Percentiles rank a stretch among this genome's conserved stretches.
These are phyloP conservation scores for Lithobates pipiens DNA, from an alignment of 2,797 vertebrate genomes.

Conservation along the genomic window DNA sequence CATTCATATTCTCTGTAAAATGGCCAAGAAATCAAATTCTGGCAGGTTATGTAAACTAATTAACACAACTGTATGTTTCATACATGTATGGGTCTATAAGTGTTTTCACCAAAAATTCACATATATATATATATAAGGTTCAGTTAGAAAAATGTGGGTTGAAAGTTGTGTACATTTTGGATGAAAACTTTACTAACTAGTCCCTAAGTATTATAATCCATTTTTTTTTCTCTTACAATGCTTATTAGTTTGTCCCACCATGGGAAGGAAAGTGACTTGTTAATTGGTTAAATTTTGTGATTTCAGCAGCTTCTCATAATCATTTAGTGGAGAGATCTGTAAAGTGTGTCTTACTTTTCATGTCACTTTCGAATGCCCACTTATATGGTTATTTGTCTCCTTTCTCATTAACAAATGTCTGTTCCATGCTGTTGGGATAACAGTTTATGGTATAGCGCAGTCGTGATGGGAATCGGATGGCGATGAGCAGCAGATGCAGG, in stretches of 20 bases:
- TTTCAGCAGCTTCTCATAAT: background rate
- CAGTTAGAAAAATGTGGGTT: no score
- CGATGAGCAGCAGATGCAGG: conserved; percentile 50
- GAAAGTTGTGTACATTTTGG: no score
- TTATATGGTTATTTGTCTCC: background rate
- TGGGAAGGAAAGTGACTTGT: background rate
- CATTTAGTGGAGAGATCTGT: background rate
- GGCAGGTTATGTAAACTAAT: no score
- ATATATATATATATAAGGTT: no score
- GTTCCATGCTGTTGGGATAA: conserved; percentile 35
- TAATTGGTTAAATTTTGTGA: background rate
- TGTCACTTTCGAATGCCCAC: background rate
- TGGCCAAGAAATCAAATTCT: no score
- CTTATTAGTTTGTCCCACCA: background rate
- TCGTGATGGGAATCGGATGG: conserved; percentile 36
- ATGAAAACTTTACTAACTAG: background rate
- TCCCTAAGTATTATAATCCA: background rate
- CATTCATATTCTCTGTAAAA: no score
- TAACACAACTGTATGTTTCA: no score
- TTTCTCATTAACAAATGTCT: conserved; percentile 47
- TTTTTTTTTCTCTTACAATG: background rate
- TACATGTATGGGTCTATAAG: no score
- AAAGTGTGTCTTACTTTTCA: background rate
- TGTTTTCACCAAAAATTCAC: no score
- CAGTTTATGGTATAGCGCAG: background rate